phyloP scores from a whole-genome alignment of 2,113 vertebrate species.

The Apteryx owenii region DNA sequence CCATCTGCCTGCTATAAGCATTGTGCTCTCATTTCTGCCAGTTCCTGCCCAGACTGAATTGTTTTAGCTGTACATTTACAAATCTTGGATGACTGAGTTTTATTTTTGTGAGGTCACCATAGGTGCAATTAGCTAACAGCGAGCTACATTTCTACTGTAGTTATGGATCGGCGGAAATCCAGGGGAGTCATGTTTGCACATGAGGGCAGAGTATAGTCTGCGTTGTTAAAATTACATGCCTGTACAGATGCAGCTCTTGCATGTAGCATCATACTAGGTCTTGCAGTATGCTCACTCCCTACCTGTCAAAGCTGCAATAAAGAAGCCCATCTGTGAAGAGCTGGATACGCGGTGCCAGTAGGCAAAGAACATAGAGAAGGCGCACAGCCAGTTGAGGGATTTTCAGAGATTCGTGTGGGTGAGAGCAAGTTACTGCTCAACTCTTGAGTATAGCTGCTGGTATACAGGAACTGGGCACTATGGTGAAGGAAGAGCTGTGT shows the following conservation, averaged over 20 bases:
- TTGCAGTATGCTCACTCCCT: not conserved
- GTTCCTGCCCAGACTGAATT: not conserved
- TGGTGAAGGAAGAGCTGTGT: not conserved
- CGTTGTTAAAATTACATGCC: not conserved
- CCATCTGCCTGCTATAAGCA: not conserved
- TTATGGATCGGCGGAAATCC: not conserved
- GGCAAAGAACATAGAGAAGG: not conserved
- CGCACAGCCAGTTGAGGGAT: not conserved
- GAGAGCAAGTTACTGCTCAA: not conserved
- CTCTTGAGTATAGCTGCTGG: not conserved
- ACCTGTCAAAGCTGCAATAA: not conserved
- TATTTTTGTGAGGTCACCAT: not conserved
- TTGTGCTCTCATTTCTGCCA: not conserved
- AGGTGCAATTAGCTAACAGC: not conserved
- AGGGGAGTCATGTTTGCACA: not conserved
- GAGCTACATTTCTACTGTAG: not conserved
- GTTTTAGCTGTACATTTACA: not conserved
- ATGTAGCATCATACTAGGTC: not conserved
- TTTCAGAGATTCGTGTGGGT: not conserved
- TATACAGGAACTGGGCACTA: not conserved
- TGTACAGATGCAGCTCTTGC: fast-evolving
- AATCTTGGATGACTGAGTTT: not conserved
- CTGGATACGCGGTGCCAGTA: not conserved
- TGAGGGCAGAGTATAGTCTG: not conserved
- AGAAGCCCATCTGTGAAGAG: not conserved